Percentiles rank a stretch among this genome's conserved stretches.
These are phyloP conservation scores for Tragelaphus strepsiceros DNA, from an alignment of 2,113 vertebrate genomes.

Conservation along the genomic window DNA sequence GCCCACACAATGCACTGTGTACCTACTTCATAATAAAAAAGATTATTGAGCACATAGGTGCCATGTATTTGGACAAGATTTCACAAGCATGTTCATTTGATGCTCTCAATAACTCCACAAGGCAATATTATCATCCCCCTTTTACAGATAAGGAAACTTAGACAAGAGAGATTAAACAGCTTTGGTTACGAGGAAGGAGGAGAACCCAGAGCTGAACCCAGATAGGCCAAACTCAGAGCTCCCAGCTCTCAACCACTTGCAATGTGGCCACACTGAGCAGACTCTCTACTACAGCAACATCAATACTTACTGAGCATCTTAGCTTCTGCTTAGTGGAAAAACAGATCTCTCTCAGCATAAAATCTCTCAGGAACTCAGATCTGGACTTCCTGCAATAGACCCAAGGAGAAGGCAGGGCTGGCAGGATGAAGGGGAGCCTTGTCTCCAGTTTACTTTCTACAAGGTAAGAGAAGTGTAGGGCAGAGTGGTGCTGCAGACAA, in stretches of 20 bases:
- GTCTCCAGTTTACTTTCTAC: background rate
- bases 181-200: background rate
- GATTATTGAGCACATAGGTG: background rate
- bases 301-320: background rate
- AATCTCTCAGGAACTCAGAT: background rate
- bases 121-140: background rate
- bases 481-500: background rate
- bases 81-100: background rate
- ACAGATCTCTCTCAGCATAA: background rate
- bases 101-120: background rate
- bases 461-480: background rate
- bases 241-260: background rate
- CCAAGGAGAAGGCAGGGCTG: background rate
- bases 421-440: background rate
- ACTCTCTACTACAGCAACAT: background rate
- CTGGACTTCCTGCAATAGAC: background rate
- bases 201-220: background rate
- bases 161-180: background rate
- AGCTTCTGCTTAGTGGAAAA: background rate
- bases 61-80: background rate
- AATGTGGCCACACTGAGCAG: background rate
- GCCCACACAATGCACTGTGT: background rate
- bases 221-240: background rate
- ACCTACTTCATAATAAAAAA: background rate
- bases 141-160: background rate